Evolutionary conservation across 1,140 invertebrate species (phyloP), one percentile per base, ranked within the genome.

Genomic region (Orchesella cincta): DNA sequence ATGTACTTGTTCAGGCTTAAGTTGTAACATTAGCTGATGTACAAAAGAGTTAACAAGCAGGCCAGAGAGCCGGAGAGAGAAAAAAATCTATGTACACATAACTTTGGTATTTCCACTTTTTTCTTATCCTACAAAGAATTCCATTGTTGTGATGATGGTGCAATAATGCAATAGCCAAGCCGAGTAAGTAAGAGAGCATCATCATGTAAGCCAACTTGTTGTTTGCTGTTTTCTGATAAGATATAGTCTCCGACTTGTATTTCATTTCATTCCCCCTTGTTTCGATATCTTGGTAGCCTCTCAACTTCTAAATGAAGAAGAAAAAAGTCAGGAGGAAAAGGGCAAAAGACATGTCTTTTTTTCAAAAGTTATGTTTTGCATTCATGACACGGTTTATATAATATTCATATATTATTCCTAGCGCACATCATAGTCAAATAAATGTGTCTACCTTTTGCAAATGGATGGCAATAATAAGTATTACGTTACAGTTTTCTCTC

Each of bases 61-160:
- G 39, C 5, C 39, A 46, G 39, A 18, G 39, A 46, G 39, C 18
- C 5, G 39, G 39, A 18, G 39, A 46, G 18, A 46, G 18, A 18
- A 46, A 46, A 18, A 46, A n/a, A n/a, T n/a, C n/a, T n/a, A 18
- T 46, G 39, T 5, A 46, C 18, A 18, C 5, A 46, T 46, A 18
- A 18, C 18, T 12, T 18, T 26, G 54, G 62, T 14, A 33, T 67
- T 67, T 67, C 62, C 26, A 67, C 62, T 67, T 67, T 67, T 67
- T 67, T 67, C 8, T 31, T 23, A 67, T 67, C 31, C 62, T 67
- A 31, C 1, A 33, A 67, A 67, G 62, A 67, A 67, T 67, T 67
- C 31, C 62, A 67, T 67, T 67, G 62, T 67, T 67, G 62, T 33
- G 14, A 8, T 67, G 62, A 29, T 29, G 28, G 8, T 16, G 31